Evolutionary conservation across 2,888 invertebrate species (phyloP).

Genomic region (Perdita meconis): DNA sequence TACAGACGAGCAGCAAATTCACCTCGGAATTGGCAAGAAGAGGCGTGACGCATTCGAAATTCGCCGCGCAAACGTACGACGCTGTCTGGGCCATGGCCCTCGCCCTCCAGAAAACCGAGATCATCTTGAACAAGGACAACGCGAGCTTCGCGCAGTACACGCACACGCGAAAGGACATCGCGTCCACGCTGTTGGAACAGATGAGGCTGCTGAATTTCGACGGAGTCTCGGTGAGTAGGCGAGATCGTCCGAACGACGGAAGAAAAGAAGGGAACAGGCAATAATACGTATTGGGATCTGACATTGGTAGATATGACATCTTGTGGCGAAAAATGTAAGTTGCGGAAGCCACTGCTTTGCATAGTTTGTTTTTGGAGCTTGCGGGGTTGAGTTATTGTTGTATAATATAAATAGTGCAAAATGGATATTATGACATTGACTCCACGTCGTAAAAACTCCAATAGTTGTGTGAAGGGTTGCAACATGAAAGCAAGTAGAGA

Average conservation of each 20-base stretch:
- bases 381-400: too few relatives aligned
- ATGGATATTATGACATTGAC: too few relatives aligned
- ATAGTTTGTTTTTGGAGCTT: too few relatives aligned
- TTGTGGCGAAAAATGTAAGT: too few relatives aligned
- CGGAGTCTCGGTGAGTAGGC: slow-evolving; percentile 92
- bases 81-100: slow-evolving; percentile 96
- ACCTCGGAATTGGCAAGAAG: slow-evolving; percentile 86
- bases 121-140: slow-evolving; percentile 85
- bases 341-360: too few relatives aligned
- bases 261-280: neutral
- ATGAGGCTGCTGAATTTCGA: slow-evolving; percentile 91
- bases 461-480: too few relatives aligned
- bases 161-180: slow-evolving; percentile 90
- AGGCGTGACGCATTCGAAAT: slow-evolving; percentile 87
- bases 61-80: slow-evolving; percentile 93
- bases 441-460: too few relatives aligned
- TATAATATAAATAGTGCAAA: too few relatives aligned
- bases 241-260: neutral
- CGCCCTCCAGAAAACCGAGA: slow-evolving; percentile 89
- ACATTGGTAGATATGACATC: too few relatives aligned
- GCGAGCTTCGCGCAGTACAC: slow-evolving; percentile 88
- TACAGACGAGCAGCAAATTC: slow-evolving; percentile 89
- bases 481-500: too few relatives aligned
- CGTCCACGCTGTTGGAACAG: slow-evolving; percentile 89
- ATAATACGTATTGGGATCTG: too few relatives aligned